Conservation (phyloP, 1,140 invertebrate species). For the Ganaspis sp. region DNA sequence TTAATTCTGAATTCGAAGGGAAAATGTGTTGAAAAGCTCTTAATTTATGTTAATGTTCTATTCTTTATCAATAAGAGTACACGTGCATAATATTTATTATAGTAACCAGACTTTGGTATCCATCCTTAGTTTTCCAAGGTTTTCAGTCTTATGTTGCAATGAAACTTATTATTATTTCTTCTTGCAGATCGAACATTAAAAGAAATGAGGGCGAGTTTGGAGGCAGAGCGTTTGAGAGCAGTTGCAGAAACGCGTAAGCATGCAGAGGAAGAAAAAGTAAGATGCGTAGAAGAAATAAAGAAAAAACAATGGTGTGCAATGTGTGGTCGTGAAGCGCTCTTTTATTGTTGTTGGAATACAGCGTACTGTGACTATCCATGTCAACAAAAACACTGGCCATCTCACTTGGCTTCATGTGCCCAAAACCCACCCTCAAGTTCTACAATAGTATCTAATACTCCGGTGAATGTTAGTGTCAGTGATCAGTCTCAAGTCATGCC, state of each 20-base stretch:
- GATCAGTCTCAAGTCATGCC: constrained; percentile 63
- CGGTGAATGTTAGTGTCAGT: constrained; percentile 38
- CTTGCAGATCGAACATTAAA: constrained; percentile 76
- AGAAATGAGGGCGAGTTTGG: constrained; percentile 81
- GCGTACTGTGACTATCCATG: constrained; percentile 93
- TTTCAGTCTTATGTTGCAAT: no score
- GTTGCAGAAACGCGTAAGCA: constrained; percentile 79
- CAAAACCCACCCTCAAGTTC: constrained; percentile 57
- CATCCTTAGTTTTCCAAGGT: no score
- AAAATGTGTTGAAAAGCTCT: no score
- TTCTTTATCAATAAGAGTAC: no score
- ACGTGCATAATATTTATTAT: no score
- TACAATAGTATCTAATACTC: constrained; percentile 42
- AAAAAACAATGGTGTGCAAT: constrained; percentile 92
- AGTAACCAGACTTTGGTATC: no score
- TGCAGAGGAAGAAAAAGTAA: constrained; percentile 80
- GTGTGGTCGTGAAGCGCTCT: constrained; percentile 90
- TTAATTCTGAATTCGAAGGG: no score
- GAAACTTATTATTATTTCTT: constrained; percentile 25
- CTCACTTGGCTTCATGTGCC: constrained; percentile 77
- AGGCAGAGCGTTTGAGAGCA: constrained; percentile 81
- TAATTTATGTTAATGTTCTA: no score
- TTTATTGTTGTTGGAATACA: constrained; percentile 97
- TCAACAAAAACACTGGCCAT: constrained; percentile 83
- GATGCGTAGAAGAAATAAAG: constrained; percentile 86